phyloP scores from a whole-genome alignment of 2,113 vertebrate species.

The Calonectris borealis region DNA sequence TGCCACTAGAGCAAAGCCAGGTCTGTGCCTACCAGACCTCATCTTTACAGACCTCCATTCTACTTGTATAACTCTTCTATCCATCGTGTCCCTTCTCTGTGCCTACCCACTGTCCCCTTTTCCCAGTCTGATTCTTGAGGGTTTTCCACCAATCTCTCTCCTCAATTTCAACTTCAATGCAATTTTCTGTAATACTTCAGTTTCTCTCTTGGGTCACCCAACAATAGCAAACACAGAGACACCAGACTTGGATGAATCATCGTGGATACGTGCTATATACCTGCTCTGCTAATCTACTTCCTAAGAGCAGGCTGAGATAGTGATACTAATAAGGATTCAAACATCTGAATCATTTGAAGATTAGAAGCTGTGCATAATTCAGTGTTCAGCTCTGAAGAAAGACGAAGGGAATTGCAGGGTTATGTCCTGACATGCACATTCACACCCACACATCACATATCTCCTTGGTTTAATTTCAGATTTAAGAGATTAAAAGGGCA shows the following conservation, averaged over 20 bases:
- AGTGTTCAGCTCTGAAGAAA: not conserved
- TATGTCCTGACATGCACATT: not conserved
- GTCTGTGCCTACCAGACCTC: not conserved
- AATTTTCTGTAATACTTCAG: not conserved
- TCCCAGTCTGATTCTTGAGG: not conserved
- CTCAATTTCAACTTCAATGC: not conserved
- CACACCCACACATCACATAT: not conserved
- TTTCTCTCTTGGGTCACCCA: not conserved
- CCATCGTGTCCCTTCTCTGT: not conserved
- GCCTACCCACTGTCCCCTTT: not conserved
- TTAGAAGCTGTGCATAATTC: not conserved
- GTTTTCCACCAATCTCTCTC: not conserved
- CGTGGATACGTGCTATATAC: not conserved
- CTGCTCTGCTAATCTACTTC: not conserved
- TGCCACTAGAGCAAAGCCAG: not conserved
- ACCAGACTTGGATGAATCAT: not conserved
- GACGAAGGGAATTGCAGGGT: not conserved
- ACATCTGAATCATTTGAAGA: not conserved
- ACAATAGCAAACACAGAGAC: not conserved
- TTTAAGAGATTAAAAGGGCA: not conserved
- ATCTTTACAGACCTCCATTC: not conserved
- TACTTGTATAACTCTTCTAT: not conserved
- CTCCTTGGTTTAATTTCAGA: not conserved
- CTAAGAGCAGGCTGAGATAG: not conserved
- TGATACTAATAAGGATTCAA: not conserved